A percentile compares a stretch with the other conserved stretches of the same genome.
Conservation (phyloP, 2,113 vertebrate species). For the Sarotherodon lohbergeri region DNA sequence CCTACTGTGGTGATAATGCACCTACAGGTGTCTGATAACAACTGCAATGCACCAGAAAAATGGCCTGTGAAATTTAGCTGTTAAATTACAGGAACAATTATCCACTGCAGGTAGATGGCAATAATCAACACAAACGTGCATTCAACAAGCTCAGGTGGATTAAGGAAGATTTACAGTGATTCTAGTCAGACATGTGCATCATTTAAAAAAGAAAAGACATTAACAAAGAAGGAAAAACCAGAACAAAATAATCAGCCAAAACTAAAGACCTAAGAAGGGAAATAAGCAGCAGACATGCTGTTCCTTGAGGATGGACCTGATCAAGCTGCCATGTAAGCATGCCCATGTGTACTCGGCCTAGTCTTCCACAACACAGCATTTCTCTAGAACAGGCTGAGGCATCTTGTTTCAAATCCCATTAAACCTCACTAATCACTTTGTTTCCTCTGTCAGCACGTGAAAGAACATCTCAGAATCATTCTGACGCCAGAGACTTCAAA, state of each 20-base stretch:
- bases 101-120: neutral
- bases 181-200: neutral
- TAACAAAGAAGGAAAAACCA: neutral
- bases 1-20: neutral
- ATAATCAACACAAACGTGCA: neutral
- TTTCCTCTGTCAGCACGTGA: conserved; percentile 2
- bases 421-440: conserved; percentile 20
- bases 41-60: neutral
- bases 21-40: neutral
- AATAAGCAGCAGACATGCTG: neutral
- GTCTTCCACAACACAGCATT: neutral
- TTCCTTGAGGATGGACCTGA: neutral
- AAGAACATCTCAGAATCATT: neutral
- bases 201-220: neutral
- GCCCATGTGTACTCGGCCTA: neutral
- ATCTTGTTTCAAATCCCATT: conserved; percentile 35
- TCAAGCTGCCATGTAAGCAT: neutral
- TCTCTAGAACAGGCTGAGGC: neutral
- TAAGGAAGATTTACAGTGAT: neutral
- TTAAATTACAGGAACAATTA: neutral
- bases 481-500: neutral
- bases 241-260: neutral
- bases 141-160: neutral
- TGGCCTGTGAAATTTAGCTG: neutral
- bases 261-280: neutral